phyloP scores from a whole-genome alignment of 2,113 vertebrate genomes.

The Piprites chloris region DNA sequence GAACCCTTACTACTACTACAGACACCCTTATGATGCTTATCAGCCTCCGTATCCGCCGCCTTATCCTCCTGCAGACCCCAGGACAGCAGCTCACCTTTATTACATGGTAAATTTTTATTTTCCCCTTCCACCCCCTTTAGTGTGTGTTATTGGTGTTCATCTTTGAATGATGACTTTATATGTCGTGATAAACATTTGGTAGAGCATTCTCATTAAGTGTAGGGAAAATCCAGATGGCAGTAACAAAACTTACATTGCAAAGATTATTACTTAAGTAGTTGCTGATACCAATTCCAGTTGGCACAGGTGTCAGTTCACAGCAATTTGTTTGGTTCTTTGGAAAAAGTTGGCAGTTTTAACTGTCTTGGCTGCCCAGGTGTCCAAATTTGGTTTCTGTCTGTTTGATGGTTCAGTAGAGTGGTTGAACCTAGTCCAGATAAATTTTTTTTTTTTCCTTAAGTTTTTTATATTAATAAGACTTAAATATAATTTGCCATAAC shows the following conservation, averaged over 20 bases:
- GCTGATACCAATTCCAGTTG: neutral
- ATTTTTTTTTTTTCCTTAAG: neutral
- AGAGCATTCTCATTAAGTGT: neutral
- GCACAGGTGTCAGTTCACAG: neutral
- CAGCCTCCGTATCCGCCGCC: conserved; percentile 71
- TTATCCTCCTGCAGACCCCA: conserved; percentile 80
- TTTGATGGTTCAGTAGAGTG: neutral
- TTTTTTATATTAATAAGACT: neutral
- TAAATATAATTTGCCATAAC: neutral
- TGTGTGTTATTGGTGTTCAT: neutral
- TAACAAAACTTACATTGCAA: neutral
- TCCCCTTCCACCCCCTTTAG: fast-evolving
- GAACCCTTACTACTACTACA: conserved; percentile 69
- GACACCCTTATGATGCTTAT: conserved; percentile 79
- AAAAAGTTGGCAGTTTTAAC: neutral
- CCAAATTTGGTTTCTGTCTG: neutral
- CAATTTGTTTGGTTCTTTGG: neutral
- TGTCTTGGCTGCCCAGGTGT: neutral
- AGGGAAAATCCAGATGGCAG: neutral
- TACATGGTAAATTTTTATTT: conserved; percentile 78
- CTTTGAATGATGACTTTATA: neutral
- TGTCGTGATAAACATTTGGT: neutral
- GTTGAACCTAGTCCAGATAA: neutral
- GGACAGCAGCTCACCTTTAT: conserved; percentile 78
- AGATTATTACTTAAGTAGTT: neutral